A percentile compares a stretch with the other conserved stretches of the same genome.
phyloP scores from a whole-genome alignment of 2,113 vertebrate species.

The Chaenocephalus aceratus region DNA sequence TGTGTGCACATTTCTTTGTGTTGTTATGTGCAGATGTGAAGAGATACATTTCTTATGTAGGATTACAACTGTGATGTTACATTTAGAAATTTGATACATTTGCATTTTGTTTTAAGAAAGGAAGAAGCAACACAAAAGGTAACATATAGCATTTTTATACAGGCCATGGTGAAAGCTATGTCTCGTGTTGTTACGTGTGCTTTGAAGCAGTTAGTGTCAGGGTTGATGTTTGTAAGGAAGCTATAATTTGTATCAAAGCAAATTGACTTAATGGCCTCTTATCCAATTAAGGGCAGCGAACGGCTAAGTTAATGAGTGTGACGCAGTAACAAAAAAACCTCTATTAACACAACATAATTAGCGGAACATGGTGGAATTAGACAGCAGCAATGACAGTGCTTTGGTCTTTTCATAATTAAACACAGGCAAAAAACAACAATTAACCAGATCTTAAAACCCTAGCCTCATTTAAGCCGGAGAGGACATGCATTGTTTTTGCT shows the following conservation, averaged over 20 bases:
- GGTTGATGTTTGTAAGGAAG: constrained; percentile 47
- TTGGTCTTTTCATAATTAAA: constrained; percentile 77
- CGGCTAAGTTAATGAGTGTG: constrained; percentile 78
- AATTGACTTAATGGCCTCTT: constrained; percentile 69
- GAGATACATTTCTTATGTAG: not conserved
- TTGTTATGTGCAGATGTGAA: constrained; percentile 1
- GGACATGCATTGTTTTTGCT: constrained; percentile 69
- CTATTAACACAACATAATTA: constrained; percentile 79
- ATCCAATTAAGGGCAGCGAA: constrained; percentile 77
- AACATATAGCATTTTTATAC: not conserved
- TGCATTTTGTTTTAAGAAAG: not conserved
- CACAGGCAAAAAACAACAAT: constrained; percentile 76
- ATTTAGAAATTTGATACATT: not conserved
- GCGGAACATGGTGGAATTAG: constrained; percentile 77
- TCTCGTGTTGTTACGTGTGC: constrained; percentile 17
- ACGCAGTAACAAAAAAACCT: constrained; percentile 68
- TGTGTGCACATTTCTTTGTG: not conserved
- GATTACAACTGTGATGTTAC: not conserved
- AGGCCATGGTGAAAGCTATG: not conserved
- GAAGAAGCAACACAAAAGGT: too few species aligned
- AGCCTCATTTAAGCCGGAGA: constrained; percentile 61
- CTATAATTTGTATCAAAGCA: constrained; percentile 65
- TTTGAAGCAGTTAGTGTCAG: constrained; percentile 29
- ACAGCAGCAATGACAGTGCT: constrained; percentile 56
- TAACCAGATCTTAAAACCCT: constrained; percentile 68